Percentiles rank a stretch among this genome's conserved stretches.
These are phyloP conservation scores for Phenacoccus solenopsis DNA, from an alignment of 1,140 invertebrate genomes.

Conservation along the genomic window DNA sequence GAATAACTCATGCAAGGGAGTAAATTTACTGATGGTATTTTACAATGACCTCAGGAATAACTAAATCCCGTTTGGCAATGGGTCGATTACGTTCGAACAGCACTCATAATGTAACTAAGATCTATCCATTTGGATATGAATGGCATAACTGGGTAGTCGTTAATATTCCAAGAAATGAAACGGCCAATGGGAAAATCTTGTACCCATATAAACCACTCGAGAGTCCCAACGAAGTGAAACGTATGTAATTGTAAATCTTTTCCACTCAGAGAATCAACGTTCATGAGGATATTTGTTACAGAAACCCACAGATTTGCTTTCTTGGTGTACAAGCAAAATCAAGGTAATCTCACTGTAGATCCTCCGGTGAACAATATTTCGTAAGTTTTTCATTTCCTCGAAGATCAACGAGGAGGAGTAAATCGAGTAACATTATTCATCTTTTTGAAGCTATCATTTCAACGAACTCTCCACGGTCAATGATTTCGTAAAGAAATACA, in stretches of 20 bases:
- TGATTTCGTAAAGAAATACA: neutral
- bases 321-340: neutral
- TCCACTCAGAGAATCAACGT: too few species aligned
- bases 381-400: too few species aligned
- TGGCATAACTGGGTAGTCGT: neutral
- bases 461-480: neutral
- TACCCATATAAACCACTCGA: neutral
- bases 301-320: neutral
- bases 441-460: neutral
- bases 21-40: too few species aligned
- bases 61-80: neutral
- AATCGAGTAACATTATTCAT: too few species aligned
- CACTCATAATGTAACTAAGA: neutral
- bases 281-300: too few species aligned
- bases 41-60: neutral
- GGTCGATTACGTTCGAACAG: neutral
- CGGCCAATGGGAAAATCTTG: neutral
- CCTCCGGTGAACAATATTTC: too few species aligned
- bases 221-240: too few species aligned
- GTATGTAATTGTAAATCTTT: too few species aligned
- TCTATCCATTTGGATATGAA: neutral
- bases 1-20: too few species aligned
- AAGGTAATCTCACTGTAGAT: too few species aligned
- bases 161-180: neutral
- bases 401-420: too few species aligned